These are phyloP conservation scores for Galago senegalensis DNA, from an alignment of 2,797 vertebrate genomes.

Conservation along the genomic window DNA sequence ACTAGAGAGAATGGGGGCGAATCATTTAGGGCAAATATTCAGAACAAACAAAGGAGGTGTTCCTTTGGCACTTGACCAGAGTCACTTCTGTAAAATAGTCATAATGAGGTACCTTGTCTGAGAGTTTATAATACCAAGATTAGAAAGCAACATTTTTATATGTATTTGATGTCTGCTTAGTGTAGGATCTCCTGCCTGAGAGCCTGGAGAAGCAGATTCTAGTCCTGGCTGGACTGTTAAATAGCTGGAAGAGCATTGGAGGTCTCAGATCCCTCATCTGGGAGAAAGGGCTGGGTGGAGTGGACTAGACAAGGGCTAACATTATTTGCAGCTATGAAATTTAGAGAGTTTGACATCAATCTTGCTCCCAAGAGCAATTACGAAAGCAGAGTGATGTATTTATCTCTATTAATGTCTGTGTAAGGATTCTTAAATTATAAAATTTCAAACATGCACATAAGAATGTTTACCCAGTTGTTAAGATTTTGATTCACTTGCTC, in stretches of 20 bases:
- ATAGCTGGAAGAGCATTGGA: not conserved
- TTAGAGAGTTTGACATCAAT: constrained; percentile 40
- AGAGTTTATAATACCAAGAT: not conserved
- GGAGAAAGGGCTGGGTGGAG: not conserved
- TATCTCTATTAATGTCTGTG: not conserved
- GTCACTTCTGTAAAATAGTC: not conserved
- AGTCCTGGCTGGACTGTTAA: not conserved
- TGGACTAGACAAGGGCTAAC: not conserved
- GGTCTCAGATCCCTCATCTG: not conserved
- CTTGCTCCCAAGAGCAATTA: constrained; percentile 40
- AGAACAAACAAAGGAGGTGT: not conserved
- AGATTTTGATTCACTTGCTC: not conserved
- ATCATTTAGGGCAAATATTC: not conserved
- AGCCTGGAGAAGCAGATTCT: not conserved
- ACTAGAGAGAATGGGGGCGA: not conserved
- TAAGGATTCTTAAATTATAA: constrained; percentile 16
- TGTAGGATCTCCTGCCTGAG: not conserved
- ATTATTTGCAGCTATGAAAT: constrained; percentile 14
- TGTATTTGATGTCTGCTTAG: not conserved
- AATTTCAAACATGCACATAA: constrained; percentile 14
- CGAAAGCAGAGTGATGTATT: not conserved
- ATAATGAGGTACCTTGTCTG: not conserved
- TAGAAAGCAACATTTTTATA: not conserved
- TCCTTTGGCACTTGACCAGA: not conserved
- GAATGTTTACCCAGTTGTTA: constrained; percentile 29